Evolutionary conservation across 2,113 vertebrate species (phyloP).

Genomic region (Hemichromis elongatus): DNA sequence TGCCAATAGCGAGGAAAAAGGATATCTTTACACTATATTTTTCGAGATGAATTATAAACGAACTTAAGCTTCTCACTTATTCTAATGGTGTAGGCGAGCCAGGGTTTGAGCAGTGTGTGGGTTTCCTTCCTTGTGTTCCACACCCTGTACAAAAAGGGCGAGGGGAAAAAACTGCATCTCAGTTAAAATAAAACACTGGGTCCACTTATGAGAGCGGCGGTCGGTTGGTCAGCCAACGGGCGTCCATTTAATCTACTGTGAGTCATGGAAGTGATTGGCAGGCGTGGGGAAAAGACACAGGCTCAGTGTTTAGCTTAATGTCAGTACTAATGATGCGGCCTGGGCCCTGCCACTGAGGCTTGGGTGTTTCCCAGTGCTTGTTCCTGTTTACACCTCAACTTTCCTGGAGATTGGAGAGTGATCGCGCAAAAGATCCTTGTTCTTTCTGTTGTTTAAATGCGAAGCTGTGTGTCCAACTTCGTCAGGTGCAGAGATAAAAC

Average conservation of each 20-base stretch:
- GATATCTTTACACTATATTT: constrained; percentile 22
- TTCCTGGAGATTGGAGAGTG: constrained; percentile 41
- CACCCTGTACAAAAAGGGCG: constrained; percentile 14
- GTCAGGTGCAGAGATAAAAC: neutral
- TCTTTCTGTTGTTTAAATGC: neutral
- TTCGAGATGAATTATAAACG: constrained; percentile 12
- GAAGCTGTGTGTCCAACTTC: neutral
- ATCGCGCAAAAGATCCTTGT: neutral
- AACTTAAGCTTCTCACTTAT: constrained; percentile 17
- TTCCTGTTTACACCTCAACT: constrained; percentile 63
- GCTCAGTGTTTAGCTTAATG: constrained; percentile 48
- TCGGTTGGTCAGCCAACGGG: constrained; percentile 15
- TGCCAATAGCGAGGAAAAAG: constrained; percentile 4
- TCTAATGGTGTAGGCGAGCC: constrained; percentile 13
- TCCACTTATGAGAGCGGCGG: constrained; percentile 13
- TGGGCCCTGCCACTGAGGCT: constrained; percentile 33
- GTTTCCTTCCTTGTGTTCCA: constrained; percentile 28
- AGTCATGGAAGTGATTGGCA: constrained; percentile 50
- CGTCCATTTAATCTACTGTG: constrained; percentile 41
- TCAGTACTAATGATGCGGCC: constrained; percentile 59
- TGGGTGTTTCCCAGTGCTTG: constrained; percentile 46
- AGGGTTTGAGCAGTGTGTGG: constrained; percentile 9
- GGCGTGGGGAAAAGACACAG: constrained; percentile 18
- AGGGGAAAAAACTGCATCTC: constrained; percentile 35
- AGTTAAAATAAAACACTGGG: constrained; percentile 30